A percentile compares a stretch with the other conserved stretches of the same genome.
phyloP scores from a whole-genome alignment of 2,113 vertebrate genomes.

The human region DNA sequence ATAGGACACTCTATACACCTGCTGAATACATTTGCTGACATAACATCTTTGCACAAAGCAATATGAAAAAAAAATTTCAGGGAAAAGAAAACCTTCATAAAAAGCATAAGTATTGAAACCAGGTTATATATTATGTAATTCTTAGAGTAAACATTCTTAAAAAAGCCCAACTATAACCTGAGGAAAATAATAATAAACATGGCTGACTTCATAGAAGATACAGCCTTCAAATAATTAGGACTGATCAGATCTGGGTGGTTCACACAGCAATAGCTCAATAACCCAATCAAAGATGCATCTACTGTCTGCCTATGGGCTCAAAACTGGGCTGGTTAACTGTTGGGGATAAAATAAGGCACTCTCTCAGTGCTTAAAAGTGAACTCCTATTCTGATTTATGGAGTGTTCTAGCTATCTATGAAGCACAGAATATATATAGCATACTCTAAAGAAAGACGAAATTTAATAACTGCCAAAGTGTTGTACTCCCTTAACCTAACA shows the following conservation, averaged over 20 bases:
- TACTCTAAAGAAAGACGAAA: neutral
- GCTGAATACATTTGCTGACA: neutral
- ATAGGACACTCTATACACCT: neutral
- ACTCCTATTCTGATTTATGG: neutral
- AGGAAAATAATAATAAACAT: neutral
- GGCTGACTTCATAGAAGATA: neutral
- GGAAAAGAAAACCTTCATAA: neutral
- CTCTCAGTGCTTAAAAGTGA: neutral
- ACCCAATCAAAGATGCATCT: neutral
- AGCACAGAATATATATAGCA: neutral
- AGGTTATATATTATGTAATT: neutral
- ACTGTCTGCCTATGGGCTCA: neutral
- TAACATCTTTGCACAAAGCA: neutral
- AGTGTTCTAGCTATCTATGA: neutral
- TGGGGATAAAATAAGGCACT: no score
- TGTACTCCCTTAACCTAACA: neutral
- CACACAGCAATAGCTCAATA: neutral
- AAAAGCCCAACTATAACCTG: neutral
- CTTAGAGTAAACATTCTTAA: neutral
- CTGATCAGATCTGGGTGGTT: neutral
- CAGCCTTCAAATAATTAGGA: neutral
- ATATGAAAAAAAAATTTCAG: neutral
- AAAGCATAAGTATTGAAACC: neutral
- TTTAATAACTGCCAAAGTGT: neutral
- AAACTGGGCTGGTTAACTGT: neutral